Evolutionary conservation across 2,113 vertebrate genomes (phyloP).

Genomic region (Athene noctua): DNA sequence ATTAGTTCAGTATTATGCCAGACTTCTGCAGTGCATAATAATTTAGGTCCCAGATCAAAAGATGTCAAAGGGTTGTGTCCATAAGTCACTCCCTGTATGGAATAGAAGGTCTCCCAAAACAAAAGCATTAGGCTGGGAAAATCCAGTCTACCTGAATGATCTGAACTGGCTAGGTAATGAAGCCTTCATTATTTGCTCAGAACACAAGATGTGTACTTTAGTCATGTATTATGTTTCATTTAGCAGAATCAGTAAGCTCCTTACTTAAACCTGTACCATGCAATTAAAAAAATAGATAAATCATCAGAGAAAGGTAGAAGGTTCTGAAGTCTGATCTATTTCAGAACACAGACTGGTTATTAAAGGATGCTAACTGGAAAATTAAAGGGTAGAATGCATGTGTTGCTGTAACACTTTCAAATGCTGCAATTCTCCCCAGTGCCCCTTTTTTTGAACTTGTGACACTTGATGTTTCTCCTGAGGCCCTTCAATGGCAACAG

Average conservation of each 20-base stretch:
- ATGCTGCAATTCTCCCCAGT: not conserved
- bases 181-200: not conserved
- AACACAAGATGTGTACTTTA: not conserved
- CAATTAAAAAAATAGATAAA: not conserved
- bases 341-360: not conserved
- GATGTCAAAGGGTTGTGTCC: not conserved
- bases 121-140: not conserved
- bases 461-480: not conserved
- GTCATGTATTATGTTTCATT: not conserved
- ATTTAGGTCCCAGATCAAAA: not conserved
- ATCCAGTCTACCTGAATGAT: not conserved
- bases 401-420: not conserved
- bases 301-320: not conserved
- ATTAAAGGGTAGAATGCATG: not conserved
- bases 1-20: not conserved
- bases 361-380: not conserved
- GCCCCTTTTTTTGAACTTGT: not conserved
- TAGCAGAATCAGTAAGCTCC: not conserved
- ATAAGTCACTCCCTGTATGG: not conserved
- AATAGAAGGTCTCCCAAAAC: not conserved
- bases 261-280: not conserved
- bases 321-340: not conserved
- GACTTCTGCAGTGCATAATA: not conserved
- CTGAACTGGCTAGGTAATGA: not conserved
- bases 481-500: not conserved